These are phyloP conservation scores for Phthorimaea operculella DNA, from an alignment of 1,140 invertebrate species.

Conservation along the genomic window DNA sequence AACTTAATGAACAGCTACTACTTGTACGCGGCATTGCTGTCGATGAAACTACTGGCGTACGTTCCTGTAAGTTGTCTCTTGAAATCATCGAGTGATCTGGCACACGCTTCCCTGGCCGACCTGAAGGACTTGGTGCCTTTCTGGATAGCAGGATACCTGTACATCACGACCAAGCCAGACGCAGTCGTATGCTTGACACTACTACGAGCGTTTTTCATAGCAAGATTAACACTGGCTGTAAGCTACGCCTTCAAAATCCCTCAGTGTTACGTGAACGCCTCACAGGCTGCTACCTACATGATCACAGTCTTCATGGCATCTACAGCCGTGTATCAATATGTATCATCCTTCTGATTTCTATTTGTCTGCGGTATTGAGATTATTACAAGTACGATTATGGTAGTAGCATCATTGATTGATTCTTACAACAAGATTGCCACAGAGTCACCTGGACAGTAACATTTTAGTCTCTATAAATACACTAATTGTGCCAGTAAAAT, in stretches of 20 bases:
- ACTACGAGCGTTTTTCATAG: not conserved
- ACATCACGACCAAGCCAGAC: not conserved
- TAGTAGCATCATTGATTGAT: too few relatives aligned
- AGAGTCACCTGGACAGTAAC: too few relatives aligned
- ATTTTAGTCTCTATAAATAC: too few relatives aligned
- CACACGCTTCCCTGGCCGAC: not conserved
- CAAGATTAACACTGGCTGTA: not conserved
- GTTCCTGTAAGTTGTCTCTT: not conserved
- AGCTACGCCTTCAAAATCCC: not conserved
- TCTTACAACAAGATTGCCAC: too few relatives aligned
- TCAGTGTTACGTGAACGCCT: not conserved
- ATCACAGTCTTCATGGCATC: not conserved
- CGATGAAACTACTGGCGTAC: not conserved
- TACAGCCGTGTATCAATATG: not conserved
- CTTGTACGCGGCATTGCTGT: not conserved
- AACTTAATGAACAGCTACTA: slow-evolving; percentile 1
- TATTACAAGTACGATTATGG: too few relatives aligned
- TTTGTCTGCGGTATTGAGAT: too few relatives aligned
- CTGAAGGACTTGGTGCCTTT: not conserved
- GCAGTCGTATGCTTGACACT: not conserved
- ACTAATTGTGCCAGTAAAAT: too few relatives aligned
- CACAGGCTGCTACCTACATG: not conserved
- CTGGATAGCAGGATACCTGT: not conserved
- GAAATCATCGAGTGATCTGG: not conserved
- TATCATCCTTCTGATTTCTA: too few relatives aligned